Evolutionary conservation across 2,797 vertebrate species (phyloP).

Genomic region (Aselliscus stoliczkanus): DNA sequence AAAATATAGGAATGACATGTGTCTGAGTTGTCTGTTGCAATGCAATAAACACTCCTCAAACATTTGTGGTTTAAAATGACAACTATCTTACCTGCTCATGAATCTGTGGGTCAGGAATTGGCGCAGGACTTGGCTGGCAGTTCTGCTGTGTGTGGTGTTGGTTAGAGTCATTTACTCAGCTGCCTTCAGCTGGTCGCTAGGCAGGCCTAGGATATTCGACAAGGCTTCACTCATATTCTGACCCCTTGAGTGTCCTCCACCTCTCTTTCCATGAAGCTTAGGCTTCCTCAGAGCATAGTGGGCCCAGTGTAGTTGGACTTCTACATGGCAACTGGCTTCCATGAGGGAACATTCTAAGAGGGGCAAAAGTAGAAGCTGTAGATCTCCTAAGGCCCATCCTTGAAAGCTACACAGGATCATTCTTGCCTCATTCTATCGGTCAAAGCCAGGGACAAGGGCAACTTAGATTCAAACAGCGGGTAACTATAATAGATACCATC

Average conservation of each 20-base stretch:
- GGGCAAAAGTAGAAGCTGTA: neutral
- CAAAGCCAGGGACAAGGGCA: neutral
- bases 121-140: neutral
- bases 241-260: neutral
- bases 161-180: neutral
- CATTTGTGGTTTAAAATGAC: neutral
- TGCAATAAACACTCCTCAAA: neutral
- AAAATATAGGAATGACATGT: neutral
- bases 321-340: neutral
- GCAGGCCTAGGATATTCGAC: neutral
- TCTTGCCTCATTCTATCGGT: neutral
- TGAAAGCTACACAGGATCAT: neutral
- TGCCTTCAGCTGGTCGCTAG: neutral
- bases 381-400: neutral
- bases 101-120: neutral
- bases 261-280: neutral
- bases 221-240: neutral
- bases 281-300: neutral
- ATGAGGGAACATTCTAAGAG: neutral
- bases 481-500: neutral
- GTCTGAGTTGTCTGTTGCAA: neutral
- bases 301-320: neutral
- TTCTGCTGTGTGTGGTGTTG: neutral
- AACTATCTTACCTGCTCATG: neutral
- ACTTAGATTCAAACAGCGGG: neutral